Evolutionary conservation across 2,888 invertebrate species (phyloP), one percentile per base, ranked within the genome.

Genomic region (Tiliacea citrago): DNA sequence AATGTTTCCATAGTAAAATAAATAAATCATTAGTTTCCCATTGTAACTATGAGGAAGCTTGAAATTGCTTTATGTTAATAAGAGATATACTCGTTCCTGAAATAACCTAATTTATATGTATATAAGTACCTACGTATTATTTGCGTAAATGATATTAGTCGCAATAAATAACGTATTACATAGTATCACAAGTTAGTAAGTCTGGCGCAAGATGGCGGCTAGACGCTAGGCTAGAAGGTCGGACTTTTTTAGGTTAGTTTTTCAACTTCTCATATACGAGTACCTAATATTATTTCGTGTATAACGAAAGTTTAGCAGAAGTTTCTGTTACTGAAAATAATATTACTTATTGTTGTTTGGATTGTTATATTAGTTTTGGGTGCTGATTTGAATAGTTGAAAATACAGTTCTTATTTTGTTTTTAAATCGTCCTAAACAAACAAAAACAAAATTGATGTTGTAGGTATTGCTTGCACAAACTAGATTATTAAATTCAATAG

Each of bases 151-250:
- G 13, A 58, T 81, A 68, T 71, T 77, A 73, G 45, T 77, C 18
- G 65, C 35, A 71, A 77, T 81, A 83, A 63, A 79, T 83, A 65
- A 83, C 70, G 63, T 75, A 75, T 65, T 57, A 61, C 42, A 29
- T 49, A 57, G 53, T 60, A 74, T 66, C 65, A 72, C 71, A 75
- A 69, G 51, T 83, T 83, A 70, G 58, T 47, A 62, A 81, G 82
- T 74, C 68, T 72, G 51, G 62, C 42, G 10, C 70, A 84, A 73
- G 68, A 78, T 82, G 75, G 75, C 55, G 85, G 49, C 78, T 68
- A 81, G 82, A 73, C 78, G 21, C 29, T 29, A 29, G 29, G 29
- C 29, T 24, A 49, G 62, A 78, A 84, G 85, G 85, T 51, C 67
- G n/a, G 51, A 24, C 13, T 62, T 61, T 77, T 82, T 81, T 68